Evolutionary conservation across 1,140 invertebrate species (phyloP), one percentile per base, ranked within the genome.

Genomic region (Araneus ventricosus): DNA sequence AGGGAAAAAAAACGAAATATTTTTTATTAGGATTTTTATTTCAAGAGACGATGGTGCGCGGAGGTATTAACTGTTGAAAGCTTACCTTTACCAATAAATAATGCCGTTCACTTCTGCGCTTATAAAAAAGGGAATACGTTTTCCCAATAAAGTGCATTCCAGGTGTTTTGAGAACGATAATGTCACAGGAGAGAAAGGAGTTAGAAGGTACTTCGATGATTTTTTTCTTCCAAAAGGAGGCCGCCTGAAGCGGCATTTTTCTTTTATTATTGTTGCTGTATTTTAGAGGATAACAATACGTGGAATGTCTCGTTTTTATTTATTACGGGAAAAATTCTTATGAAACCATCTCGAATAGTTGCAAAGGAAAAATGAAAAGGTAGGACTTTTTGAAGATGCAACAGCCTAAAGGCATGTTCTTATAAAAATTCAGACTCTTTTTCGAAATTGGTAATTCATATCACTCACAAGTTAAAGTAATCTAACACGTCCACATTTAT

Each of bases 21-120:
- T 84, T 84, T 27, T n/a, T 84, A 41, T 52, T 52, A n/a, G 82
- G 24, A 84, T 27, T 75, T 75, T 70, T 34, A 34, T 34, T 34
- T 75, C 24, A 30, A 17, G 82, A 52, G 41, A 52, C 24, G 82
- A 45, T 57, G 39, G 82, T 45, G 87, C 27, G 30, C 70, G 14
- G 67, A 41, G 63, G 87, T 88, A 88, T 88, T 88, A 88, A 75
- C 61, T 88, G 87, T 88, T 88, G 87, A 88, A 57, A 88, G 63
- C 85, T 87, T 87, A 87, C 85, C 85, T 87, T 41, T 27, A 17
- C 61, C 61, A 75, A 88, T 88, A 88, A 88, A 88, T 88, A 88
- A 88, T 70, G 87, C 61, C 6, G 22, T 75, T 75, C 61, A 34
- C 37, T 88, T 75, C 70, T 88, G 39, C 87, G 87, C 52, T 63